Percentiles rank a stretch among this genome's conserved stretches.
Conservation (phyloP, 2,797 vertebrate species). For the Sebastes matsubarae region DNA sequence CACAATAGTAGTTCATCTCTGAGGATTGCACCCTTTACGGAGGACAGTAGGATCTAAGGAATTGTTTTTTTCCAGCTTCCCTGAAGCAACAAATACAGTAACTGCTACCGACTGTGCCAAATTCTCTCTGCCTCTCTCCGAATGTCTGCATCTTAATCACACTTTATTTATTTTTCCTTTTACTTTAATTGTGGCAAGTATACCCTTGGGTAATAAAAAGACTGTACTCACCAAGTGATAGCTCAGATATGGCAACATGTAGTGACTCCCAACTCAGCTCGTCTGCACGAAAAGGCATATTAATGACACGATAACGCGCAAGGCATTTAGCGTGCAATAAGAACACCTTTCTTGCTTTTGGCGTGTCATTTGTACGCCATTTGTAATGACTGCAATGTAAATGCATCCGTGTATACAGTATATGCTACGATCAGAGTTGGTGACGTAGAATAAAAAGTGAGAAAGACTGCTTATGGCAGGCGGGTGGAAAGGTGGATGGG, state of each 20-base stretch:
- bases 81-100: slow-evolving; percentile 40
- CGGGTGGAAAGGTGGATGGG: too few relatives aligned
- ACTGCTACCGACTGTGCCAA: slow-evolving; percentile 1
- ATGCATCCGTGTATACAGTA: too few relatives aligned
- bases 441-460: too few relatives aligned
- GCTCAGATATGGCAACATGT: background rate
- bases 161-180: background rate
- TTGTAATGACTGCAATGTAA: too few relatives aligned
- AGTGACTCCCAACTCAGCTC: background rate
- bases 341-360: too few relatives aligned
- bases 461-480: too few relatives aligned
- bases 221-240: background rate
- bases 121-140: slow-evolving; percentile 9
- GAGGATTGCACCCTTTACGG: slow-evolving; percentile 54
- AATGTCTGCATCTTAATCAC: slow-evolving; percentile 33
- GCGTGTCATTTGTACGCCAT: too few relatives aligned
- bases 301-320: background rate
- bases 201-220: background rate
- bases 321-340: too few relatives aligned
- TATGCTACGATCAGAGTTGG: too few relatives aligned
- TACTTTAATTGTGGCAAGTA: background rate
- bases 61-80: slow-evolving; percentile 12
- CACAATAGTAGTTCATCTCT: slow-evolving; percentile 71
- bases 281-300: background rate
- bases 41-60: slow-evolving; percentile 26